Evolutionary conservation across 2,113 vertebrate species (phyloP).

Genomic region (Entomyzon cyanotis): DNA sequence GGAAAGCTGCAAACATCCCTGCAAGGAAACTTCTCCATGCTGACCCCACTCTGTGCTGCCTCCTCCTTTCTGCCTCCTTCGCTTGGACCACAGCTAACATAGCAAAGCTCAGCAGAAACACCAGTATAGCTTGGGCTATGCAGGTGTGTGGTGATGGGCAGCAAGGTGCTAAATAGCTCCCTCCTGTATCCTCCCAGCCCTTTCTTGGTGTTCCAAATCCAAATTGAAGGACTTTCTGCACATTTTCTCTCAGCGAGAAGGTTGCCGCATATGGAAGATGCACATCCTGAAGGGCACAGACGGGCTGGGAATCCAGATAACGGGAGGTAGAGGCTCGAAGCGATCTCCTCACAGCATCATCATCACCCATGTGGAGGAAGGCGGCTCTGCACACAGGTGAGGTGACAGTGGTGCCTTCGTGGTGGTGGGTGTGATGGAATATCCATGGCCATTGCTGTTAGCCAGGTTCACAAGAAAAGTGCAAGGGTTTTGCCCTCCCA

Average conservation of each 20-base stretch:
- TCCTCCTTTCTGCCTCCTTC: conserved; percentile 36
- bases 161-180: not conserved
- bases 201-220: conserved; percentile 3
- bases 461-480: not conserved
- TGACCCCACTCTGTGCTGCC: conserved; percentile 24
- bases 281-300: conserved; percentile 91
- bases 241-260: conserved; percentile 82
- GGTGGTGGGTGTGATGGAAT: not conserved
- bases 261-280: conserved; percentile 96
- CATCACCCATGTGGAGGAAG: conserved; percentile 89
- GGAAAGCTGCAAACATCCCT: not conserved
- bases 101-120: not conserved
- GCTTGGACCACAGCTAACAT: conserved; percentile 37
- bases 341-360: conserved; percentile 92
- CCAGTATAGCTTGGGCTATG: not conserved
- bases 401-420: not conserved
- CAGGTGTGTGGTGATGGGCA: conserved; percentile 15
- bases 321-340: conserved; percentile 92
- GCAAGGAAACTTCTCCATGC: not conserved
- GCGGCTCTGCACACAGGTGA: conserved; percentile 92
- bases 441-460: accelerated
- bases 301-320: conserved; percentile 94
- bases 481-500: accelerated
- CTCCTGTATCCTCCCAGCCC: not conserved
- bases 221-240: conserved; percentile 61